Conservation (phyloP, 2,888 invertebrate species). For the Myopa tessellatipennis region DNA sequence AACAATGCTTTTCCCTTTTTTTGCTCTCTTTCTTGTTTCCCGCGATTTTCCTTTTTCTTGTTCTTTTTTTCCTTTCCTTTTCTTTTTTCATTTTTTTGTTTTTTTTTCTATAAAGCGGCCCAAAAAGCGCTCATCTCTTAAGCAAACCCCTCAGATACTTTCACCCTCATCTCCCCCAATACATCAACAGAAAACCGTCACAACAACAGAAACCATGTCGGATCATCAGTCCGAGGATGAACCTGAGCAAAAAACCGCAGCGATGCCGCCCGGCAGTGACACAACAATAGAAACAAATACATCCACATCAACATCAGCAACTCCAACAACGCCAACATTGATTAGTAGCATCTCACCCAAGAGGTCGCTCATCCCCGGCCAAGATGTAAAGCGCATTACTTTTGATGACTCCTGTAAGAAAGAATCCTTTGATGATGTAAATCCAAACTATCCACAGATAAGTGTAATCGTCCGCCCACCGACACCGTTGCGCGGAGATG, state of each 20-base stretch:
- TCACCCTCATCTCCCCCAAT: conserved; percentile 51
- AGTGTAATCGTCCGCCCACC: conserved; percentile 82
- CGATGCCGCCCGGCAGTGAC: conserved; percentile 33
- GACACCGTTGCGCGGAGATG: conserved; percentile 77
- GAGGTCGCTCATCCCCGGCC: conserved; percentile 59
- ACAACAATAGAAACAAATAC: conserved; percentile 28
- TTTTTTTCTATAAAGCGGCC: conserved; percentile 54
- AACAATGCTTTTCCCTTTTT: neutral
- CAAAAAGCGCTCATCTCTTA: conserved; percentile 63
- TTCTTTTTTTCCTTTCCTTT: conserved; percentile 51
- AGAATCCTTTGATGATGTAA: conserved; percentile 69
- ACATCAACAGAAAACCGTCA: conserved; percentile 57
- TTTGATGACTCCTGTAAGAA: conserved; percentile 69
- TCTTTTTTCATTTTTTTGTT: conserved; percentile 53
- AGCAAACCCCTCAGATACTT: conserved; percentile 50
- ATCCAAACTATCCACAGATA: conserved; percentile 73
- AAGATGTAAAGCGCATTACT: conserved; percentile 69
- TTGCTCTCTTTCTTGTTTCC: conserved; percentile 48
- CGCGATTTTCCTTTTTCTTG: conserved; percentile 45
- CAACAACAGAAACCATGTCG: conserved; percentile 44
- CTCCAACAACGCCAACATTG: conserved; percentile 22
- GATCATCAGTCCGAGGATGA: conserved; percentile 56
- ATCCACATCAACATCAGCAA: conserved; percentile 31
- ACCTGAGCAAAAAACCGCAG: conserved; percentile 57
- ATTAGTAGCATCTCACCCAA: conserved; percentile 54